Evolutionary conservation across 2,113 vertebrate species (phyloP).

Genomic region (Sardina pilchardus): DNA sequence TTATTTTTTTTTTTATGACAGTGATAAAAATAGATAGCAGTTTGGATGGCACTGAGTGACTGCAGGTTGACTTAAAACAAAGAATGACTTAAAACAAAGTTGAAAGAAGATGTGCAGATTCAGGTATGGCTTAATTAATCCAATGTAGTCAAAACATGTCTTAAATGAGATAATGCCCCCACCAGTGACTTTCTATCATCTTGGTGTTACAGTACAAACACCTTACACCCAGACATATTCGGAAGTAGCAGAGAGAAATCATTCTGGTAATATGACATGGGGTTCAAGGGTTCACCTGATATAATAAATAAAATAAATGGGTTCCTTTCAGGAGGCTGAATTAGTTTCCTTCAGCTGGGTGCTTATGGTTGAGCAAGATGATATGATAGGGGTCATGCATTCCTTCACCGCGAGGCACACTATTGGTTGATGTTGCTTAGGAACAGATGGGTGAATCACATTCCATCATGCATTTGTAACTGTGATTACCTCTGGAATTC

Average conservation of each 20-base stretch:
- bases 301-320: not conserved
- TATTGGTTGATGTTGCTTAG: conserved; percentile 34
- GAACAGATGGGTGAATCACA: conserved; percentile 37
- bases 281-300: not conserved
- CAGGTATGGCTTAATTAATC: not conserved
- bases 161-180: not conserved
- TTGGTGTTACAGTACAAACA: not conserved
- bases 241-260: not conserved
- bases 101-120: not conserved
- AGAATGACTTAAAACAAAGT: not conserved
- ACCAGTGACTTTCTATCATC: not conserved
- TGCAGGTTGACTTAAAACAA: not conserved
- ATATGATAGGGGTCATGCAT: not conserved
- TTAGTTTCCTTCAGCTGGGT: not conserved
- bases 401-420: not conserved
- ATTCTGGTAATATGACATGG: not conserved
- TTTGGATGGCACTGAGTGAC: not conserved
- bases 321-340: not conserved
- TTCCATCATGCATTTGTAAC: conserved; percentile 20
- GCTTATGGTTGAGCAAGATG: not conserved
- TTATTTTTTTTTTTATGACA: not conserved
- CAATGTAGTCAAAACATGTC: not conserved
- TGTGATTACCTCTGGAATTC: conserved; percentile 22
- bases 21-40: not conserved
- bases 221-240: not conserved